These are phyloP conservation scores for Butorides virescens DNA, from an alignment of 2,113 vertebrate species.

Conservation along the genomic window DNA sequence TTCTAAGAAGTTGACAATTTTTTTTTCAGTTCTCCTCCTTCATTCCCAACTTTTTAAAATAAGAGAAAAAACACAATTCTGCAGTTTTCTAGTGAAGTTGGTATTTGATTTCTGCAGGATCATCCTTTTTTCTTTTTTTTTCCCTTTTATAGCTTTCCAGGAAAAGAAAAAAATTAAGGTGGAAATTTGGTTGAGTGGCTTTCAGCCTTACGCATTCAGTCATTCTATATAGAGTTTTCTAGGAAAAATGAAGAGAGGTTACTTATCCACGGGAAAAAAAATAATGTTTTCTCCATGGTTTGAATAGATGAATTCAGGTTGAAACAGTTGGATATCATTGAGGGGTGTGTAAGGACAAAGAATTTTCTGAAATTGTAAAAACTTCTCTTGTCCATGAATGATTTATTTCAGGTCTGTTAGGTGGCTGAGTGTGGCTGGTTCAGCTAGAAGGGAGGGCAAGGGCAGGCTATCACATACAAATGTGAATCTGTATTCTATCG, in stretches of 20 bases:
- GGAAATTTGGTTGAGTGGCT: neutral
- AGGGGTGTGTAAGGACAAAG: neutral
- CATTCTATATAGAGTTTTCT: neutral
- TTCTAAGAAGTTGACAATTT: neutral
- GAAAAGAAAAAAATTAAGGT: neutral
- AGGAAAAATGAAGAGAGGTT: neutral
- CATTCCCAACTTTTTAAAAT: neutral
- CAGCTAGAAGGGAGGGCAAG: neutral
- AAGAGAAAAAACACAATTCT: neutral
- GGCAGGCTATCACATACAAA: neutral
- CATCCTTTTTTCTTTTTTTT: fast-evolving
- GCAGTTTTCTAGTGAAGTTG: neutral
- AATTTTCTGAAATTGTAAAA: neutral
- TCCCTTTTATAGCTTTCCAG: neutral
- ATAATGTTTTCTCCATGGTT: neutral
- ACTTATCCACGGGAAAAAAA: neutral
- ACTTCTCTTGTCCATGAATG: neutral
- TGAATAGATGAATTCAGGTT: neutral
- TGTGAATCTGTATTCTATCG: neutral
- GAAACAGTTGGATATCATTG: neutral
- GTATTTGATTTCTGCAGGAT: neutral
- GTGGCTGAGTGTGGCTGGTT: neutral
- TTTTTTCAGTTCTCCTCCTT: neutral
- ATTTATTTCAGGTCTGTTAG: neutral
- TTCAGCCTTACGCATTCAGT: neutral